A percentile compares a stretch with the other conserved stretches of the same genome.
phyloP scores from a whole-genome alignment of 2,113 vertebrate genomes.

The Stomatorhinus ivindoensis region DNA sequence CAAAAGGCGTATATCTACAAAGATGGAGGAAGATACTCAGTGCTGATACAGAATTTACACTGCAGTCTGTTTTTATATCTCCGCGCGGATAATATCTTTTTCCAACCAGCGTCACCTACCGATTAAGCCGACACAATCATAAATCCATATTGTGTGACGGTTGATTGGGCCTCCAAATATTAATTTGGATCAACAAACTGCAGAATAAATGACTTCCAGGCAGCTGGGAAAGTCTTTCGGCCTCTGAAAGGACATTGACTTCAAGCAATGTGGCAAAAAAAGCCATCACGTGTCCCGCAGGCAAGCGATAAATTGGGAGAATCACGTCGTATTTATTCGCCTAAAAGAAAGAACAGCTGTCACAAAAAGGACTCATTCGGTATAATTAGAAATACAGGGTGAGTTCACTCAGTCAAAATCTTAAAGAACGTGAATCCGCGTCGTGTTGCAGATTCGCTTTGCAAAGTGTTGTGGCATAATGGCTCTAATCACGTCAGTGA shows the following conservation, averaged over 20 bases:
- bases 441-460: neutral
- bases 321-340: neutral
- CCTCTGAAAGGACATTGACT: neutral
- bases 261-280: neutral
- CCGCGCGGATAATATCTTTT: neutral
- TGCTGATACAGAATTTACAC: neutral
- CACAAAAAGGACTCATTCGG: neutral
- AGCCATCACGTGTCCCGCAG: neutral
- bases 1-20: neutral
- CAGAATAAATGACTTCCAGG: neutral
- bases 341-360: neutral
- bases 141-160: neutral
- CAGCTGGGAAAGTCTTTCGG: neutral
- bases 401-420: neutral
- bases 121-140: neutral
- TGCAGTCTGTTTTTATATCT: neutral
- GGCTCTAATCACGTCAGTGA: constrained; percentile 20
- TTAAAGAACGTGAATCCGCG: neutral
- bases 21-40: neutral
- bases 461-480: constrained; percentile 31
- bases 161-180: neutral
- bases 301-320: neutral
- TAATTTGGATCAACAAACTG: neutral
- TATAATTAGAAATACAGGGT: neutral
- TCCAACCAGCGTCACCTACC: neutral